phyloP scores from a whole-genome alignment of 2,888 invertebrate species.

The Lottia scabra region DNA sequence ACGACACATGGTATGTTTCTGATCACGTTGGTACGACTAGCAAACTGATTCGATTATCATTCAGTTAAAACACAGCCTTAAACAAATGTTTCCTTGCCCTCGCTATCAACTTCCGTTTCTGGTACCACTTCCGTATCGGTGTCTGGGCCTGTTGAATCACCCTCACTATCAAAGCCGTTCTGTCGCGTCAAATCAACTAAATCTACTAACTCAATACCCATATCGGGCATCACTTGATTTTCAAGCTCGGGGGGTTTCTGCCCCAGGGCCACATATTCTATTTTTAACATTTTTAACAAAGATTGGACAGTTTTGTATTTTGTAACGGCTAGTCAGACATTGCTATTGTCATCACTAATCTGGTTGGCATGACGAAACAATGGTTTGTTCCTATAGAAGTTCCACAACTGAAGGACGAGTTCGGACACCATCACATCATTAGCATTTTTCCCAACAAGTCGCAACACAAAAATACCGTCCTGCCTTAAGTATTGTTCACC shows the following conservation, averaged over 20 bases:
- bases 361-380: constrained; percentile 61
- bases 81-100: constrained; percentile 3
- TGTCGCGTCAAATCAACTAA: constrained; percentile 28
- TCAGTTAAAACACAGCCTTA: neutral
- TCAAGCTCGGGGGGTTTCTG: constrained; percentile 2
- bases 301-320: constrained; percentile 40
- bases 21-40: too few relatives aligned
- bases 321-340: constrained; percentile 63
- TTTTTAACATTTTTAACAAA: constrained; percentile 52
- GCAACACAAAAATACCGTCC: constrained; percentile 68
- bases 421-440: constrained; percentile 69
- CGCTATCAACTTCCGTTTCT: constrained; percentile 11
- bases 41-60: too few relatives aligned
- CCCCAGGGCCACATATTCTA: constrained; percentile 48
- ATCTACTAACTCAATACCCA: constrained; percentile 30
- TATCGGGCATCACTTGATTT: constrained; percentile 10
- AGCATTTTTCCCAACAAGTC: constrained; percentile 68
- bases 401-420: constrained; percentile 67
- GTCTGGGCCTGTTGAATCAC: constrained; percentile 22
- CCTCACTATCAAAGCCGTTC: constrained; percentile 31
- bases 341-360: constrained; percentile 62
- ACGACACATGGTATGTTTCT: too few relatives aligned
- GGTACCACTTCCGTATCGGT: constrained; percentile 19
- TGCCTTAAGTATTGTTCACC: constrained; percentile 66
- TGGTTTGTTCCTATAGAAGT: constrained; percentile 64